phyloP scores from a whole-genome alignment of 2,888 invertebrate species.

The Strigamia crassipes region DNA sequence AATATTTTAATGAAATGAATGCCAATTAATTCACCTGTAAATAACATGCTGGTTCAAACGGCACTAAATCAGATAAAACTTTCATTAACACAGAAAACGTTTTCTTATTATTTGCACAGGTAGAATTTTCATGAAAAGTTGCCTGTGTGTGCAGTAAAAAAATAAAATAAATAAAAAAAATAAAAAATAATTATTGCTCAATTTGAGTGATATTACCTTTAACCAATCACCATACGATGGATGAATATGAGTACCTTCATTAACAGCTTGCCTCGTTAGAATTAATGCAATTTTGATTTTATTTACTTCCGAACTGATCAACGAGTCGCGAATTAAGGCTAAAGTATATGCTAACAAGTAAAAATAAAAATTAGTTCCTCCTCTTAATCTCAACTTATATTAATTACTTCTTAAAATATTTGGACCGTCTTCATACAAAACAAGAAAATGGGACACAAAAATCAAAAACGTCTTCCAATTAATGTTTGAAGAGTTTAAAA shows the following conservation, averaged over 20 bases:
- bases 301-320: not conserved
- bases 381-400: not conserved
- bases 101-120: constrained; percentile 7
- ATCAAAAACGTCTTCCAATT: constrained; percentile 11
- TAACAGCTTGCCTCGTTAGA: not conserved
- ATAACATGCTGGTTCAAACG: not conserved
- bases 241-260: not conserved
- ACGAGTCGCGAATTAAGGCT: not conserved
- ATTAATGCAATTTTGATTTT: not conserved
- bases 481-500: not conserved
- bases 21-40: not conserved
- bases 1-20: not conserved
- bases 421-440: not conserved
- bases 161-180: not conserved
- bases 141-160: not conserved
- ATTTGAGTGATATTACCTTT: not conserved
- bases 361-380: not conserved
- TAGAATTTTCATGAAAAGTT: not conserved
- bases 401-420: not conserved
- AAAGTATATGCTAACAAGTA: not conserved
- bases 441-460: not conserved
- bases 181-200: not conserved
- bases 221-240: not conserved
- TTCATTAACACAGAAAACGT: not conserved
- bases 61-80: constrained; percentile 4